Conservation (phyloP, 2,113 vertebrate species). For the Cyanistes caeruleus region DNA sequence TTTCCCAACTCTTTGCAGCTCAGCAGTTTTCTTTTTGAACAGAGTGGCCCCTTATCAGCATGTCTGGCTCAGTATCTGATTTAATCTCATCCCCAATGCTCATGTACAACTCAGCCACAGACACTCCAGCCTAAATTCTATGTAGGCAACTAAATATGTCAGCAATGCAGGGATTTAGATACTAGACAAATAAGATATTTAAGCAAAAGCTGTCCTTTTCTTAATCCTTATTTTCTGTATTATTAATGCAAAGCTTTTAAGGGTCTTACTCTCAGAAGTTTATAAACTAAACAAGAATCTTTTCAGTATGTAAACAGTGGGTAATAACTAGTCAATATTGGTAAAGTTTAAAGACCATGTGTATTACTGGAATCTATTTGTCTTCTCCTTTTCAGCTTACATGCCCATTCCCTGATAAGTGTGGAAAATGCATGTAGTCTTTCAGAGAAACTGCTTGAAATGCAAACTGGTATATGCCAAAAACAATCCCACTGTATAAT, state of each 20-base stretch:
- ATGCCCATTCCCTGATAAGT: background rate
- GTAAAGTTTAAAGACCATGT: slow-evolving; percentile 41
- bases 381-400: slow-evolving; percentile 21
- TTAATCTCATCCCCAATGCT: background rate
- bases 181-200: background rate
- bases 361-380: slow-evolving; percentile 6
- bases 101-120: background rate
- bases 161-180: background rate
- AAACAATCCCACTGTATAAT: slow-evolving; percentile 53
- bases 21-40: background rate
- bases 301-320: slow-evolving; percentile 19
- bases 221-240: slow-evolving; percentile 11
- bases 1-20: background rate
- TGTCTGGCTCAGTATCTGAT: background rate
- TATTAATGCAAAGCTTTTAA: slow-evolving; percentile 5
- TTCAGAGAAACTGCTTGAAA: slow-evolving; percentile 66
- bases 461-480: slow-evolving; percentile 38
- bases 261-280: background rate
- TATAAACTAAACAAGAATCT: background rate
- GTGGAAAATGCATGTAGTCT: background rate
- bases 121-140: background rate
- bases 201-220: background rate
- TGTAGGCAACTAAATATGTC: background rate
- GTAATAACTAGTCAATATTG: slow-evolving; percentile 37
- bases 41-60: background rate